These are phyloP conservation scores for Erannis defoliaria DNA, from an alignment of 2,888 invertebrate genomes.

Conservation along the genomic window DNA sequence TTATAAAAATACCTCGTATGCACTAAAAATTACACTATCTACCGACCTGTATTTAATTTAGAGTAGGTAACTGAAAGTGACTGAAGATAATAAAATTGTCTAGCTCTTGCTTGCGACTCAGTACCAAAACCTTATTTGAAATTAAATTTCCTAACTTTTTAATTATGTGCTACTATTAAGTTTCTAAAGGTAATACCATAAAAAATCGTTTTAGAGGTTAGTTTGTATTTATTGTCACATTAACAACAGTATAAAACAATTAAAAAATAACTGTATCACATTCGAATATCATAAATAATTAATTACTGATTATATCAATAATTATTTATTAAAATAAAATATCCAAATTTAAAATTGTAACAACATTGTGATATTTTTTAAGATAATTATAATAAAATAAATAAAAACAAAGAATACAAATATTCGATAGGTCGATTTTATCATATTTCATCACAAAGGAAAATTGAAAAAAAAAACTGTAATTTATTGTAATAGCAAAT, in stretches of 20 bases:
- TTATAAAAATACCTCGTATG: too few species aligned
- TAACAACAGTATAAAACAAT: slow-evolving; percentile 4
- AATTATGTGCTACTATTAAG: neutral
- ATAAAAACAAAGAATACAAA: too few species aligned
- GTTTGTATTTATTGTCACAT: slow-evolving; percentile 1
- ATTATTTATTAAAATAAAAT: neutral
- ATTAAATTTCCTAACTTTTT: neutral
- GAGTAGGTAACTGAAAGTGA: too few species aligned
- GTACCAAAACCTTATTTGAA: neutral
- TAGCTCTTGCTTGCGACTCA: too few species aligned
- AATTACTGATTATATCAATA: neutral
- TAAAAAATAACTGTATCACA: neutral
- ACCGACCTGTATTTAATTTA: too few species aligned
- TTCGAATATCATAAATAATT: neutral
- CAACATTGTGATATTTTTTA: too few species aligned
- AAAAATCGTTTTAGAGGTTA: neutral
- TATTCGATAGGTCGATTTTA: neutral
- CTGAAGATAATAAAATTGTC: too few species aligned
- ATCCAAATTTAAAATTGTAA: neutral
- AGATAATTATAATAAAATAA: too few species aligned
- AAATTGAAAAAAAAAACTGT: neutral
- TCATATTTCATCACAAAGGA: neutral
- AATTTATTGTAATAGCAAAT: too few species aligned
- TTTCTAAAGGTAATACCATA: neutral
- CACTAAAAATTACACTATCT: too few species aligned